A percentile compares a stretch with the other conserved stretches of the same genome.
Evolutionary conservation across 53 echinoderm and acorn worm genomes (phyloP).

Genomic region (Luidia sarsii): DNA sequence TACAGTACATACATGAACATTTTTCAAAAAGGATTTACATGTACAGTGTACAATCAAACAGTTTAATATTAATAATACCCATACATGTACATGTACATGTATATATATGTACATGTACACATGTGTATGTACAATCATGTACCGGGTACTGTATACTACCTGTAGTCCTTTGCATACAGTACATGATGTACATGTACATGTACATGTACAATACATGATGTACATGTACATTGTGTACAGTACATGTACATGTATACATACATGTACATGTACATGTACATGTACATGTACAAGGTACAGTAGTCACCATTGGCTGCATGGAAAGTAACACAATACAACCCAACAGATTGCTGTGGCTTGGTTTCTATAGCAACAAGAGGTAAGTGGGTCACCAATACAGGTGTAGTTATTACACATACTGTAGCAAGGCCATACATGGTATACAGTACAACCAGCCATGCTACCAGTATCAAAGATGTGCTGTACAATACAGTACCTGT

Average conservation of each 20-base stretch:
- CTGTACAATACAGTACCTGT: no score
- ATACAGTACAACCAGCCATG: neutral
- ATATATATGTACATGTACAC: conserved; percentile 1
- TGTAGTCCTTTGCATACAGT: no score
- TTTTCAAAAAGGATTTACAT: no score
- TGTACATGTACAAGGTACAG: neutral
- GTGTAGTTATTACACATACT: conserved; percentile 1
- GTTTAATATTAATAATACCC: no score
- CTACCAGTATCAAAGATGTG: neutral
- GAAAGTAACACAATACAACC: conserved; percentile 17
- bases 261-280: neutral
- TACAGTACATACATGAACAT: no score
- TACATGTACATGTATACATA: conserved; percentile 1
- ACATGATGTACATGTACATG: neutral
- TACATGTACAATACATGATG: no score
- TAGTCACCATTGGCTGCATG: neutral
- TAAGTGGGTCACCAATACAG: conserved; percentile 7
- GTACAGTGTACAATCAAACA: no score
- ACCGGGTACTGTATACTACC: no score
- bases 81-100: conserved; percentile 9
- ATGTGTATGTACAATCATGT: no score
- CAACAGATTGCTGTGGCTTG: conserved; percentile 27
- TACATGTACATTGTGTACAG: neutral
- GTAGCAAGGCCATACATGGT: conserved; percentile 24
- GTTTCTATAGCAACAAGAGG: conserved; percentile 38